Conservation (phyloP, 2,797 vertebrate genomes). For the Liasis olivaceus region DNA sequence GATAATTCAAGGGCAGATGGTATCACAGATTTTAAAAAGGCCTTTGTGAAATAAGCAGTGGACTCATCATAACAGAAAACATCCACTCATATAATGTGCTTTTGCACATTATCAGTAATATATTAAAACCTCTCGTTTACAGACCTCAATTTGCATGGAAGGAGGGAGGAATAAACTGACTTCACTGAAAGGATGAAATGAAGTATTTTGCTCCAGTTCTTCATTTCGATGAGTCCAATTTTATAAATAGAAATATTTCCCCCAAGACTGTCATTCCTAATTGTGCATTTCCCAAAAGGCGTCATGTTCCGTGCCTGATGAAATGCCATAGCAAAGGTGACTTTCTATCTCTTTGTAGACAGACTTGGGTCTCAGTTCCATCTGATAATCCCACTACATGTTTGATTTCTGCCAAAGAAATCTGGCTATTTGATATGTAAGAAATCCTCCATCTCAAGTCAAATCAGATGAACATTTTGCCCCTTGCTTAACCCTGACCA, state of each 20-base stretch:
- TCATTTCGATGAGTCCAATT: constrained; percentile 66
- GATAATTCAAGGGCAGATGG: constrained; percentile 66
- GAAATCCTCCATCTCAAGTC: constrained; percentile 36
- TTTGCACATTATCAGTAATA: constrained; percentile 23
- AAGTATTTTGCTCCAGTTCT: constrained; percentile 57
- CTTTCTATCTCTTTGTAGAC: constrained; percentile 57
- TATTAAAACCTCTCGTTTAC: constrained; percentile 43
- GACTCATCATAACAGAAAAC: constrained; percentile 45
- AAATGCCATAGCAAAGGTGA: constrained; percentile 59
- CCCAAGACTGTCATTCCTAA: constrained; percentile 65
- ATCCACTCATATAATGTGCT: not conserved
- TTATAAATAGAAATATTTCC: constrained; percentile 65
- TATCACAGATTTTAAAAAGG: constrained; percentile 51
- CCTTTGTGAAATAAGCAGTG: constrained; percentile 56
- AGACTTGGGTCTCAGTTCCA: constrained; percentile 38
- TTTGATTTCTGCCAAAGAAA: constrained; percentile 32
- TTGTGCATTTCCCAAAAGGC: constrained; percentile 65
- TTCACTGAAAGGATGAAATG: constrained; percentile 36
- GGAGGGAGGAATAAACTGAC: not conserved
- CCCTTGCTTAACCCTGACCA: constrained; percentile 46
- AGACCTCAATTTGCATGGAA: constrained; percentile 18
- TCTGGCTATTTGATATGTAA: constrained; percentile 9
- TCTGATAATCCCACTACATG: constrained; percentile 30
- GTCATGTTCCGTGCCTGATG: constrained; percentile 55
- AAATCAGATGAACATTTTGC: constrained; percentile 49